Evolutionary conservation across 1,140 invertebrate genomes (phyloP).

Genomic region (Antheraea pernyi): DNA sequence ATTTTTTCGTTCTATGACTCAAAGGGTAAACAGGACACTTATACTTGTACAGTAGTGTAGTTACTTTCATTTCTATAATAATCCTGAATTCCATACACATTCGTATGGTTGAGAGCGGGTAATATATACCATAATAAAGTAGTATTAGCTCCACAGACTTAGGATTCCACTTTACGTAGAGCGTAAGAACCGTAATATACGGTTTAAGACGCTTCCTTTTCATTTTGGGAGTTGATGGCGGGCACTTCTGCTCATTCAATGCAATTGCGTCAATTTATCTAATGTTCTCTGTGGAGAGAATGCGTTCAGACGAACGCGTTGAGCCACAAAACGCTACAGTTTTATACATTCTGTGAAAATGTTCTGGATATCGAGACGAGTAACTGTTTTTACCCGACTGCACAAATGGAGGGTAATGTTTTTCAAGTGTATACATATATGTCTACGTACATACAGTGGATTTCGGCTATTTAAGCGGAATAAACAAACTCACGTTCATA

Average conservation of each 20-base stretch:
- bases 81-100: not conserved
- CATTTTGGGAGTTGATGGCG: not conserved
- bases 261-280: not conserved
- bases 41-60: not conserved
- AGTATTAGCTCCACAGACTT: not conserved
- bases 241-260: not conserved
- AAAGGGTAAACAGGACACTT: too few relatives aligned
- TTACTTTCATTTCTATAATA: not conserved
- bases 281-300: not conserved
- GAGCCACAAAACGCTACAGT: not conserved
- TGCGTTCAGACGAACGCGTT: not conserved
- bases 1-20: too few relatives aligned
- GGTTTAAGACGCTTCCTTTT: not conserved
- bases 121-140: slow-evolving; percentile 2
- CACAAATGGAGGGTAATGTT: too few relatives aligned
- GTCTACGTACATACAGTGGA: too few relatives aligned
- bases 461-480: too few relatives aligned
- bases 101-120: not conserved
- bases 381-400: too few relatives aligned
- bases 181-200: not conserved
- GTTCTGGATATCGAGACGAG: not conserved
- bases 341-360: not conserved
- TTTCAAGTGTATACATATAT: too few relatives aligned
- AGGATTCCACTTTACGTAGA: not conserved
- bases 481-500: too few relatives aligned